Conservation (phyloP, 2,113 vertebrate genomes). For the Shinisaurus crocodilurus region DNA sequence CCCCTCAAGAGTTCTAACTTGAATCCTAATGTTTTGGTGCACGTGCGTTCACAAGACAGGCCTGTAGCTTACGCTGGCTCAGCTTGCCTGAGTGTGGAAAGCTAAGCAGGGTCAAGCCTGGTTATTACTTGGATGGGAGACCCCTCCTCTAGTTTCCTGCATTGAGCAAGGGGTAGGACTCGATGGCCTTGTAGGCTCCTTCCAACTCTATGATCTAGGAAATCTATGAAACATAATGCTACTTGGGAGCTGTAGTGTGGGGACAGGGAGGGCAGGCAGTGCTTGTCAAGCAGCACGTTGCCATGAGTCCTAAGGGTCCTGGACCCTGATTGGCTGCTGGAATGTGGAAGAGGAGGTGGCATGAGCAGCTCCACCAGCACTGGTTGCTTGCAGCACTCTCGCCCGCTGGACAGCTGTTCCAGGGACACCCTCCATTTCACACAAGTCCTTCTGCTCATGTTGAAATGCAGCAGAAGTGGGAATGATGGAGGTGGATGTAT, state of each 20-base stretch:
- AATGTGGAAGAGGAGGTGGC: background rate
- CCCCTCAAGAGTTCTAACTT: background rate
- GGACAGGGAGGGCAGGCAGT: background rate
- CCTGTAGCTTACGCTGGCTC: no score
- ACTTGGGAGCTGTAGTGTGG: background rate
- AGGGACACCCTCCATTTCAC: background rate
- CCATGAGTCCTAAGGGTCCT: background rate
- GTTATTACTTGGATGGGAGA: no score
- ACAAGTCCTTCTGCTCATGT: background rate
- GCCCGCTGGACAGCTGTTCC: background rate
- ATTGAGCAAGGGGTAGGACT: no score
- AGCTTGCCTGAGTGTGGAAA: no score
- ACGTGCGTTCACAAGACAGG: background rate
- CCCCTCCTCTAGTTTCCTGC: no score
- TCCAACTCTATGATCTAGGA: no score
- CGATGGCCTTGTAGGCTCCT: no score
- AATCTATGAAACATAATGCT: no score
- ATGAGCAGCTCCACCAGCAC: background rate
- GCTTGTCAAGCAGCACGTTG: background rate
- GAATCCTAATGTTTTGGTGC: background rate
- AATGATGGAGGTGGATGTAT: no score
- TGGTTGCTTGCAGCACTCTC: background rate
- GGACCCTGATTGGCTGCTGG: background rate
- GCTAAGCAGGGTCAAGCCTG: no score
- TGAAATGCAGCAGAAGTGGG: no score